These are phyloP conservation scores for Sitobion miscanthi DNA, from an alignment of 1,140 invertebrate genomes.

Conservation along the genomic window DNA sequence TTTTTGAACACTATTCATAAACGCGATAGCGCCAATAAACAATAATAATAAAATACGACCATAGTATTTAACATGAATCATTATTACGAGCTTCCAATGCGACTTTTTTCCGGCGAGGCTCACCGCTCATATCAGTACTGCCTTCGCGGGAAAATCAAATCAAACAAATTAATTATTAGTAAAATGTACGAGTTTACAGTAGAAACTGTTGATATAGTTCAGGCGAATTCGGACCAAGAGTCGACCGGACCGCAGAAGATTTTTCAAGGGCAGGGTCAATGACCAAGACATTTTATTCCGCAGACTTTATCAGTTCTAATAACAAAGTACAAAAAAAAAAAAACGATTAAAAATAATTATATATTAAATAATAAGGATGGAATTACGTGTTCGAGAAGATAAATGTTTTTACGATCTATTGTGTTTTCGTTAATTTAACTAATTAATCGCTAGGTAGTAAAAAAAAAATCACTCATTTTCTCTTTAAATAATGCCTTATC, in stretches of 20 bases:
- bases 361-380: not conserved
- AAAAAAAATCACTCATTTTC: not conserved
- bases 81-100: too few species aligned
- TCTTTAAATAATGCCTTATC: not conserved
- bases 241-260: not conserved
- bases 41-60: not conserved
- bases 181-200: not conserved
- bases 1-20: not conserved
- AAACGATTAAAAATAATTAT: not conserved
- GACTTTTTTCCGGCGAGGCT: not conserved
- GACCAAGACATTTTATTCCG: too few species aligned
- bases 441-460: not conserved
- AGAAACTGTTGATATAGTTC: not conserved
- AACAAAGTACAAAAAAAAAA: not conserved
- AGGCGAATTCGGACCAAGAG: not conserved
- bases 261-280: not conserved
- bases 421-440: not conserved
- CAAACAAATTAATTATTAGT: not conserved
- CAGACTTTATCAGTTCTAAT: not conserved
- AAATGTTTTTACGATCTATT: not conserved
- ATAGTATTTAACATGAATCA: too few species aligned
- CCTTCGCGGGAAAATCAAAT: not conserved
- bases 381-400: not conserved
- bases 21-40: not conserved
- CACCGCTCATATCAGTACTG: not conserved